Percentiles rank a stretch among this genome's conserved stretches.
phyloP scores from a whole-genome alignment of 2,113 vertebrate species.

The Microtus richardsoni region DNA sequence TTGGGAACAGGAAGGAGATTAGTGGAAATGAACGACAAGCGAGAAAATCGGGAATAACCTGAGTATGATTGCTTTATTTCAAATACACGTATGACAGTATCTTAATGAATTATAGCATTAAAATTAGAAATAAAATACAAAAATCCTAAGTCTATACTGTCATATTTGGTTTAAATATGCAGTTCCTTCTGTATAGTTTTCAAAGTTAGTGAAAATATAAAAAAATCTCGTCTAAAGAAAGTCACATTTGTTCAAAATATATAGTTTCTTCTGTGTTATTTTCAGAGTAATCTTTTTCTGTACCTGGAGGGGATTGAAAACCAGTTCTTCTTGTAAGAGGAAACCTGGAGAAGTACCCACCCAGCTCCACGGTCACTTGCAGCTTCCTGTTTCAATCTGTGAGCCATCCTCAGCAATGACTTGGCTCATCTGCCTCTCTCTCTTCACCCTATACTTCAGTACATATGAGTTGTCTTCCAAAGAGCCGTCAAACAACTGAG shows the following conservation, averaged over 20 bases:
- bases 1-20: neutral
- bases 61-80: neutral
- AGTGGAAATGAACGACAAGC: neutral
- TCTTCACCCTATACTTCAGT: neutral
- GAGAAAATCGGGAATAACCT: too few species aligned
- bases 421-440: neutral
- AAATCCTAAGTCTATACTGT: neutral
- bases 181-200: neutral
- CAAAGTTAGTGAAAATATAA: neutral
- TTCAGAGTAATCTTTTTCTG: constrained; percentile 71
- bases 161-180: neutral
- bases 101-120: too few species aligned
- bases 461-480: constrained; percentile 12
- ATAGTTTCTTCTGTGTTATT: constrained; percentile 51
- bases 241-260: constrained; percentile 44
- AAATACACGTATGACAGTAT: neutral
- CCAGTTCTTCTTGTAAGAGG: constrained; percentile 71
- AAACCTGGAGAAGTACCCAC: constrained; percentile 78
- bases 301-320: constrained; percentile 61
- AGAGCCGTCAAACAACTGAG: constrained; percentile 10
- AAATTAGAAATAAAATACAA: neutral
- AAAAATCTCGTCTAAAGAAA: neutral
- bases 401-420: constrained; percentile 56
- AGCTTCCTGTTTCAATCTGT: constrained; percentile 74
- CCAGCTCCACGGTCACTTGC: constrained; percentile 49